A percentile compares a stretch with the other conserved stretches of the same genome.
Conservation (phyloP, 2,797 vertebrate species). For the Huso huso region DNA sequence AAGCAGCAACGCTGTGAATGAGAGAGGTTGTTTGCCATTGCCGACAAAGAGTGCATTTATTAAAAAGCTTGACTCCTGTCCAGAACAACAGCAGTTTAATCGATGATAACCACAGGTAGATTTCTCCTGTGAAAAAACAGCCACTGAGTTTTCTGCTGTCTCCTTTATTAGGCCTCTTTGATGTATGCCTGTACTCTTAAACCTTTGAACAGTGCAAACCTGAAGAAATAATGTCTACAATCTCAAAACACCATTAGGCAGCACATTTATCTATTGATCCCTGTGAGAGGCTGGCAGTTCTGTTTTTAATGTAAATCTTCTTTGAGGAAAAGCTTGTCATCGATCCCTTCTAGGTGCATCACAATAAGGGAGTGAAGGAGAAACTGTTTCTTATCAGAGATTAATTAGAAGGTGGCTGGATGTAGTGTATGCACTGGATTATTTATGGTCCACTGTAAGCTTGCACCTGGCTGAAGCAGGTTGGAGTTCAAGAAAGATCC, state of each 20-base stretch:
- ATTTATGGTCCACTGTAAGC: accelerated
- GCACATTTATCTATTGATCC: neutral
- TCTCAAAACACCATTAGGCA: neutral
- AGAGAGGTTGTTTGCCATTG: too few relatives aligned
- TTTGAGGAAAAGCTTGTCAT: neutral
- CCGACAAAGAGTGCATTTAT: neutral
- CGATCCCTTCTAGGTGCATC: neutral
- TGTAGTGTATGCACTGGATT: conserved; percentile 1
- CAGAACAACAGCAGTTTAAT: neutral
- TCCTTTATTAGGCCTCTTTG: neutral
- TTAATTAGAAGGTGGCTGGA: neutral
- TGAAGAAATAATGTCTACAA: neutral
- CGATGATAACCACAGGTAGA: neutral
- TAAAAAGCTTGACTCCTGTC: neutral
- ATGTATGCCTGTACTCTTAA: neutral
- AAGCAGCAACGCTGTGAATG: too few relatives aligned
- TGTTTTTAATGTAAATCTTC: neutral
- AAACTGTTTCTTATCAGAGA: neutral
- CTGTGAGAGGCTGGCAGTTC: neutral
- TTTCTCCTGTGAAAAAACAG: neutral
- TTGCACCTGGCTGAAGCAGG: neutral
- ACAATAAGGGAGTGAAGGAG: neutral
- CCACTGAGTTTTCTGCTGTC: neutral
- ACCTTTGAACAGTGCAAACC: neutral
- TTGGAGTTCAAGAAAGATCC: neutral